Base-by-base conservation (phyloP, 64 coral and sea anemone genomes). In the Pachyseris speciosa region DNA sequence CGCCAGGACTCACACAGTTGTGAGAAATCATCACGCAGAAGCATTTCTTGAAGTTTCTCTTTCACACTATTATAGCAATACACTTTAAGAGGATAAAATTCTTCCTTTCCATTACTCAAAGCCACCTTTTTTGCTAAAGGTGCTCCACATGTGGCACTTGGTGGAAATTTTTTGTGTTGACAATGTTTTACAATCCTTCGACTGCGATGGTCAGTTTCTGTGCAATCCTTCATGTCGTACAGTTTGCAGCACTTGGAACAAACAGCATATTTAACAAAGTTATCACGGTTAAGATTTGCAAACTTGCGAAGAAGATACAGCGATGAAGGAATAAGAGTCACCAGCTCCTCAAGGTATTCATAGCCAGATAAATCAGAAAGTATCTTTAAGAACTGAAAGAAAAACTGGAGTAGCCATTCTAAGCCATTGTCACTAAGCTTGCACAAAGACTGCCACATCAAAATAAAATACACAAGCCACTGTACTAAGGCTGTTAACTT, bases 1-100 rank as follows among this genome's bases (percentile, higher is more conserved):
- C 90, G 27, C 90, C 90, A 92, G 19, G 39, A 42, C 66, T 92
- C 90, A 48, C 90, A 92, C 49, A 66, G 64, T 4, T 92, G 69
- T 37, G 69, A 69, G 49, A 78, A 92, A 25, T 60, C 69, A 41
- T 64, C 65, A 40, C 80, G 60, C 80, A 65, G 37, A 15, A 72
- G 40, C 39, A 84, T 41, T 60, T 59, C 20, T 28, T 91, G 76
- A 58, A 84, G 47, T 27, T 48, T 48, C 22, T 71, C 83, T 29
- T 42, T 57, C 17, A 79, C 28, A 52, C 69, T 40, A 28, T 73
- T 73, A 37, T 39, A 73, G n/a, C 69, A 73, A 44, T 73, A 73
- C 15, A 39, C 33, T 5, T 70, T 70, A 3, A 70, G 28, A n/a
- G 67, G 67, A 70, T 70, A 91, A 22, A 39, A 34, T 9, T 34